Evolutionary conservation across 2,797 vertebrate species (phyloP).

Genomic region (Linurgus olivaceus): DNA sequence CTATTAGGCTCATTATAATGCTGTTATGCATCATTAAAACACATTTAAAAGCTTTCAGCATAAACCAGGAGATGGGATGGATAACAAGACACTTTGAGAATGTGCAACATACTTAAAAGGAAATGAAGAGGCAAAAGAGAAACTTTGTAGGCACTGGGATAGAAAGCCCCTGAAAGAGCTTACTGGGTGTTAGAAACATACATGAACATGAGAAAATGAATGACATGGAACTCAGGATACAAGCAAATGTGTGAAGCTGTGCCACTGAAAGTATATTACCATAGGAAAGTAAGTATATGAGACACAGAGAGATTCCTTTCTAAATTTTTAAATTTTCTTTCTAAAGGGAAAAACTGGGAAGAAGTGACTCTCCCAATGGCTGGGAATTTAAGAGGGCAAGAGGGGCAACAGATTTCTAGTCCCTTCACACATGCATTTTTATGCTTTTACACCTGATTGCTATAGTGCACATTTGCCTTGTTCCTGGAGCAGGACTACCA

Average conservation of each 20-base stretch:
- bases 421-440: neutral
- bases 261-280: neutral
- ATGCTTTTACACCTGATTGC: neutral
- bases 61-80: constrained; percentile 2
- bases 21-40: constrained; percentile 44
- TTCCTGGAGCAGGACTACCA: neutral
- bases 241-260: neutral
- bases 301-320: neutral
- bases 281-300: neutral
- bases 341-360: neutral
- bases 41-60: constrained; percentile 58
- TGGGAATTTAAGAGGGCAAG: neutral
- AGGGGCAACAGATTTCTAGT: neutral
- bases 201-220: neutral
- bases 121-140: neutral
- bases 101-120: neutral
- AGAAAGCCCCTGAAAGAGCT: neutral
- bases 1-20: constrained; percentile 50
- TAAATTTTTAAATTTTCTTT: neutral
- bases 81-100: neutral
- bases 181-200: neutral
- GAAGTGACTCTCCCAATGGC: neutral
- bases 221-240: neutral
- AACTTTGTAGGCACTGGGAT: neutral
- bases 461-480: neutral